These are phyloP conservation scores for Drosophila picticornis DNA, from an alignment of 2,888 invertebrate genomes.

Conservation along the genomic window DNA sequence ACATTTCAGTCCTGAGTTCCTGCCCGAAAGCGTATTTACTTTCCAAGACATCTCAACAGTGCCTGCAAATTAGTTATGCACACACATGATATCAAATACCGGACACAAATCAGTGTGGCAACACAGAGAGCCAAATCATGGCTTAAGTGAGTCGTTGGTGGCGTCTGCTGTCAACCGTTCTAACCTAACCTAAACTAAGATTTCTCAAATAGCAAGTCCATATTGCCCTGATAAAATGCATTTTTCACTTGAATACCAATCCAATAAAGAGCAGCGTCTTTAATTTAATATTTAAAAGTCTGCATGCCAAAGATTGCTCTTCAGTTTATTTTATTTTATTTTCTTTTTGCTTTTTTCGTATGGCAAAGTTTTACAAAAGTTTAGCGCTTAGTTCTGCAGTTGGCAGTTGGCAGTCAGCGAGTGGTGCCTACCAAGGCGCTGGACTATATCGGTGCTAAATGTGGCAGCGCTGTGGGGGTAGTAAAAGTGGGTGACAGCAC, in stretches of 20 bases:
- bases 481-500: neutral
- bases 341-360: slow-evolving; percentile 6
- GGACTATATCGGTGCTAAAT: slow-evolving; percentile 14
- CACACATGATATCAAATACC: neutral
- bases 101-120: neutral
- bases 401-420: slow-evolving; percentile 39
- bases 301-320: neutral
- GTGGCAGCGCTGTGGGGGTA: neutral
- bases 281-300: neutral
- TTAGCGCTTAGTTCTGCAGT: slow-evolving; percentile 47
- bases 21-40: neutral
- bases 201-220: neutral
- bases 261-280: neutral
- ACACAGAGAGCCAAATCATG: neutral
- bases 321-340: neutral
- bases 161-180: neutral
- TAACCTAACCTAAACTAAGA: neutral
- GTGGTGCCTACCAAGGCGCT: slow-evolving; percentile 21
- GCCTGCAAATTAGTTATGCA: neutral
- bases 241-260: neutral
- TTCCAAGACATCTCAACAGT: neutral
- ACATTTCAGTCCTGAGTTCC: neutral
- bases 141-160: neutral
- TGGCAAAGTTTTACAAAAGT: slow-evolving; percentile 46
- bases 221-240: neutral